These are phyloP conservation scores for Tamandua tetradactyla DNA, from an alignment of 2,797 vertebrate genomes.

Conservation along the genomic window DNA sequence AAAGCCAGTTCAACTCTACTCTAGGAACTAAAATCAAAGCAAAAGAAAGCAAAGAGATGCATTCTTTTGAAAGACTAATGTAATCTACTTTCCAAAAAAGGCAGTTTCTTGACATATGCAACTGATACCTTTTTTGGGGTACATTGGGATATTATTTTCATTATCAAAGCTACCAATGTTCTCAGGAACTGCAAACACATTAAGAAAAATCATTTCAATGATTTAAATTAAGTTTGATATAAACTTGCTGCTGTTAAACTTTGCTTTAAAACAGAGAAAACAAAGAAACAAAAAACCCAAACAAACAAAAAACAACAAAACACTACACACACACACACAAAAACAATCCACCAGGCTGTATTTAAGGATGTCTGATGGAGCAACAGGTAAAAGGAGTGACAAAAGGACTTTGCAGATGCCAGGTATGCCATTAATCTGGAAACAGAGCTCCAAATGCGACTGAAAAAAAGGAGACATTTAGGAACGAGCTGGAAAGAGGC, in stretches of 20 bases:
- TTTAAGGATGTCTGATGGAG: not conserved
- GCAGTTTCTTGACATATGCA: not conserved
- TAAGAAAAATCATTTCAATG: not conserved
- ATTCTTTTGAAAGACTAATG: not conserved
- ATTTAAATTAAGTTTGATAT: not conserved
- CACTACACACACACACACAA: no score
- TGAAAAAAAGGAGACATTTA: not conserved
- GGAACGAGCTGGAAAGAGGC: not conserved
- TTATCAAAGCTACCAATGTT: not conserved
- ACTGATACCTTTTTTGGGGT: not conserved
- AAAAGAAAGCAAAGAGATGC: not conserved
- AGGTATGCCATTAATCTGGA: not conserved
- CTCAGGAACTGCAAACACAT: not conserved
- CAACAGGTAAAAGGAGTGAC: not conserved
- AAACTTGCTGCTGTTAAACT: not conserved
- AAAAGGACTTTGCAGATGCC: not conserved
- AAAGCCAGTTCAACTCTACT: conserved; percentile 8
- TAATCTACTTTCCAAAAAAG: not conserved
- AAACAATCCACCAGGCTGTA: not conserved
- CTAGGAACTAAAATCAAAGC: not conserved
- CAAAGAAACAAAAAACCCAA: no score
- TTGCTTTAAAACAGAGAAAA: conserved; percentile 28
- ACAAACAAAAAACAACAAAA: no score
- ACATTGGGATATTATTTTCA: not conserved
- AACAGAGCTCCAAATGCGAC: not conserved